A percentile compares a stretch with the other conserved stretches of the same genome.
phyloP scores from a whole-genome alignment of 2,113 vertebrate genomes.

The Tichodroma muraria region DNA sequence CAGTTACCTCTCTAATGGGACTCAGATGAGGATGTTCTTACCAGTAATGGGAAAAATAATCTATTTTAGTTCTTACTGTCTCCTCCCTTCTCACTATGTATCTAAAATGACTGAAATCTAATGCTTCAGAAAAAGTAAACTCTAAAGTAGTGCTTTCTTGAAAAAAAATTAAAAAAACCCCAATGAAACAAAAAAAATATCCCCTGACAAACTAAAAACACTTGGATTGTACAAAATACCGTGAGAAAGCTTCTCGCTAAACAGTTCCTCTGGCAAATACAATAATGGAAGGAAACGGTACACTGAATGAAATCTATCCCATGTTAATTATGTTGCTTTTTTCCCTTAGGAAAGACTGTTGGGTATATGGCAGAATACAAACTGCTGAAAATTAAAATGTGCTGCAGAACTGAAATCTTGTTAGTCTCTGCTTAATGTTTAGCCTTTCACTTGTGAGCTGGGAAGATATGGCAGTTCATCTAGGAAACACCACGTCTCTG shows the following conservation, averaged over 20 bases:
- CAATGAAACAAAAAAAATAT: neutral
- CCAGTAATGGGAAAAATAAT: neutral
- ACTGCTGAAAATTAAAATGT: slow-evolving; percentile 15
- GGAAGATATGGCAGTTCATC: neutral
- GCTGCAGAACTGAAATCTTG: neutral
- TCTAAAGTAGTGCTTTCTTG: neutral
- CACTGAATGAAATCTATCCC: neutral
- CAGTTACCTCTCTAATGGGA: neutral
- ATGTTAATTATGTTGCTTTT: neutral
- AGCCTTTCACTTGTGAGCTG: neutral
- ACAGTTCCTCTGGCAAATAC: neutral
- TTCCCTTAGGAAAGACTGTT: neutral
- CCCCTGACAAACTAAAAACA: neutral
- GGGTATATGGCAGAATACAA: neutral
- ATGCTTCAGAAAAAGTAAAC: neutral
- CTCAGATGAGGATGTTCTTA: slow-evolving; percentile 17
- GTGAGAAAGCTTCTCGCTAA: neutral
- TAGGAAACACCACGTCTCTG: neutral
- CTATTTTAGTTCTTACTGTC: neutral
- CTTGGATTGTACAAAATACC: neutral
- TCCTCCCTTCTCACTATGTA: neutral
- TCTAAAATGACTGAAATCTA: slow-evolving; percentile 4
- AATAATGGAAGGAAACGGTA: neutral
- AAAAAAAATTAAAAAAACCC: neutral
- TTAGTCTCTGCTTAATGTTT: neutral